Evolutionary conservation across 2,797 vertebrate genomes (phyloP), one percentile per base, ranked within the genome.

Genomic region (Poecilia picta): DNA sequence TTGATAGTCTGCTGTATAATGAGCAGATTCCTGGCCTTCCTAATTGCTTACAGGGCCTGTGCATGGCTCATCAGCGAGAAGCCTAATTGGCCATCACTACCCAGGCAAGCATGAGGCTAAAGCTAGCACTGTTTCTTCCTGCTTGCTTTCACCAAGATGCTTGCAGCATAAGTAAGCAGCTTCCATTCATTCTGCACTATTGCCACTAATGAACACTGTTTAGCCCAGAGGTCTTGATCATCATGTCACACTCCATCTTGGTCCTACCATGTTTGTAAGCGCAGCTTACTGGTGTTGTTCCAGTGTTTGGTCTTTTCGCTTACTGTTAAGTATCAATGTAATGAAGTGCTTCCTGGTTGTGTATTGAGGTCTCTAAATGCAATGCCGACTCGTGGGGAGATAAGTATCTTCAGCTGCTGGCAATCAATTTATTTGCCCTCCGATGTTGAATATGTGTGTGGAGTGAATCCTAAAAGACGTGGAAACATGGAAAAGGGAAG

Each of bases 41-140:
- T 96, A 96, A 96, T 96, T 95, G 92, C 93, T 87, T 82, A 91
- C 91, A 78, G 78, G 90, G 91, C 86, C 86, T 79, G 75, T 91
- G 94, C 89, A 94, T 89, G 88, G 93, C 91, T 96, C 94, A 94
- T 95, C 95, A 95, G 90, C 93, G 92, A 94, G 87, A 72, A 82
- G 88, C 90, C 93, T 96, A 96, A 96, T 95, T 96, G 95, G 94
- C 95, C 94, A 94, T 95, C 94, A 93, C 94, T 94, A 91, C 89
- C 89, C 92, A 92, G 89, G 90, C 91, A 89, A 92, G 93, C 93
- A 90, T 87, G 81, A 89, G 92, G 89, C 90, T 92, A 91, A 88
- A 78, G 91, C 90, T 92, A 91, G 90, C 87, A 70, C 85, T 78
- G 78, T 83, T 88, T 83, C 89, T 85, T 85, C 87, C 85, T 80